These are phyloP conservation scores for Thecophora atra DNA, from an alignment of 2,888 invertebrate species.

Conservation along the genomic window DNA sequence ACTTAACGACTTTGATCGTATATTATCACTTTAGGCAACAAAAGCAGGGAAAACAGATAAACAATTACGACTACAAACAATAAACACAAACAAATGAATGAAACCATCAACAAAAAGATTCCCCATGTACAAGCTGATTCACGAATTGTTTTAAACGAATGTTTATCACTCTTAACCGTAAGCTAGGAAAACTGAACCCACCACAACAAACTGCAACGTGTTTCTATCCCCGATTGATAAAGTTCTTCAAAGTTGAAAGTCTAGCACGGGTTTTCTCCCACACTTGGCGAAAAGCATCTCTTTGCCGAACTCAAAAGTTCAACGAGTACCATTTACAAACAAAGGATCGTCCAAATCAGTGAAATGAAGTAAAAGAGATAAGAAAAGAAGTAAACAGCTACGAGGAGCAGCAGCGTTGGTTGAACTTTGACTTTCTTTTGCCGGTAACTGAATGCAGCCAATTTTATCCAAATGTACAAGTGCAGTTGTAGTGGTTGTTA, in stretches of 20 bases:
- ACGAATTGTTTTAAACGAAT: too few species aligned
- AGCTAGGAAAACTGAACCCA: not conserved
- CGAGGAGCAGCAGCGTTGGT: too few species aligned
- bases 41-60: not conserved
- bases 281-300: slow-evolving; percentile 16
- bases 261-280: slow-evolving; percentile 32
- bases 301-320: slow-evolving; percentile 30
- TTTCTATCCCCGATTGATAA: slow-evolving; percentile 35
- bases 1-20: slow-evolving; percentile 10
- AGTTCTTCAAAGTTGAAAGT: slow-evolving; percentile 22
- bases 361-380: too few species aligned
- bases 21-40: slow-evolving; percentile 20
- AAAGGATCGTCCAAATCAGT: not conserved
- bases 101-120: slow-evolving; percentile 3
- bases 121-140: slow-evolving; percentile 34
- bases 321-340: slow-evolving; percentile 37
- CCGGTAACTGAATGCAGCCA: too few species aligned
- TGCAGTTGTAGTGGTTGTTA: slow-evolving; percentile 4
- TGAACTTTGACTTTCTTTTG: slow-evolving; percentile 32
- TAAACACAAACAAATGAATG: not conserved
- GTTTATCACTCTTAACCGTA: slow-evolving; percentile 35
- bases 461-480: not conserved
- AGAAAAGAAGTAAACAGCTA: too few species aligned
- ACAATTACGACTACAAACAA: not conserved
- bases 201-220: slow-evolving; percentile 11